Base-by-base conservation (phyloP, 1,140 invertebrate species). In the Zaprionus lachaisei region DNA sequence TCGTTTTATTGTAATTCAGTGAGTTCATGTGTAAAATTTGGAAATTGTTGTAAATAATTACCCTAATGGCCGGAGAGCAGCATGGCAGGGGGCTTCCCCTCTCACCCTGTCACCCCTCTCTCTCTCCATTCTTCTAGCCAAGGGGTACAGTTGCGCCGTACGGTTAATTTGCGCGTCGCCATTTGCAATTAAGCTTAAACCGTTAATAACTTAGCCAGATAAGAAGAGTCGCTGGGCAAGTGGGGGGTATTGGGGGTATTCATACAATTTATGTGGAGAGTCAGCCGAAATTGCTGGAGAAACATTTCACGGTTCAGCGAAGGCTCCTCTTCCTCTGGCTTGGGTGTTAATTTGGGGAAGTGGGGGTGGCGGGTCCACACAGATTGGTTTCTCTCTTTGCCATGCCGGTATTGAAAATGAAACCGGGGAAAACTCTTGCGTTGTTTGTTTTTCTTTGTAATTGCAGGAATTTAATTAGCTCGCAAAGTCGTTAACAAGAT, bases 31-130 rank as follows among this genome's bases (percentile, higher is more conserved):
- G 84, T 90, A 90, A 90, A 90, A 89, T 89, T 85, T 89, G 66
- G 66, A 81, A 89, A 89, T 90, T 89, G 85, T 90, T 90, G 84
- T 85, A 84, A 90, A 89, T 85, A 90, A 90, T 89, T 90, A 89
- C 85, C 81, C 84, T 90, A 89, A 89, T 89, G 84, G 79, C 61
- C 60, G 22, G 20, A 51, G 47, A 51, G 47, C 2, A 49, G 9
- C n/a, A 24, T 1, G 38, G 15, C 14, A 41, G 15, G 5, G 38
- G 15, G 5, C 20, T 47, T 24, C 15, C 34, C 24, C 41, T 22
- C 20, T 22, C 20, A 22, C 20, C 20, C 20, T 20, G 1, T 20
- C 37, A n/a, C 47, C 60, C 24, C 47, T 63, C 15, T n/a, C 31
- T 17, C 47, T 31, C 11, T 17, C 34, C 41, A 20, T 60, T 11